These are phyloP conservation scores for Leptothorax acervorum DNA, from an alignment of 2,888 invertebrate species.

Conservation along the genomic window DNA sequence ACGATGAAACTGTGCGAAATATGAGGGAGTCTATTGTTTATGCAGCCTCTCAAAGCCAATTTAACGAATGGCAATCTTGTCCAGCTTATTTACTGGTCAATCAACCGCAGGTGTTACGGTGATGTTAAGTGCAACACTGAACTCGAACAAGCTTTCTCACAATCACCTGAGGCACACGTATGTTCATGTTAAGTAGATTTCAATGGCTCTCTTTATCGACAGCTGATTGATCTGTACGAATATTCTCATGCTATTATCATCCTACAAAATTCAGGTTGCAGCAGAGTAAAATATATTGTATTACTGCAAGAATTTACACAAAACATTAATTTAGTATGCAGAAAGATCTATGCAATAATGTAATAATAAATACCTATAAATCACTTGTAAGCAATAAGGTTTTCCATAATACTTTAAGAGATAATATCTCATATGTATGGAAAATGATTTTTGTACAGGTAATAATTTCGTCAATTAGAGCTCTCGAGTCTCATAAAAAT, in stretches of 20 bases:
- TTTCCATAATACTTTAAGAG: neutral
- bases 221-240: slow-evolving; percentile 24
- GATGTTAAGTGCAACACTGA: slow-evolving; percentile 24
- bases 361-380: neutral
- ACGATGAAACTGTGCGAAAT: neutral
- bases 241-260: slow-evolving; percentile 4
- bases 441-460: neutral
- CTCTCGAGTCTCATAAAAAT: slow-evolving; percentile 1
- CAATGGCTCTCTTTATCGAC: slow-evolving; percentile 8
- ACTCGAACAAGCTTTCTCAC: slow-evolving; percentile 30
- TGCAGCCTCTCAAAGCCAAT: slow-evolving; percentile 11
- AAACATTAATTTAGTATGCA: neutral
- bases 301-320: neutral
- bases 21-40: slow-evolving; percentile 19
- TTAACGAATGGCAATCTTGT: slow-evolving; percentile 28
- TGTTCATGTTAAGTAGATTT: slow-evolving; percentile 26
- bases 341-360: neutral
- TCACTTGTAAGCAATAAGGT: neutral
- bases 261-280: neutral
- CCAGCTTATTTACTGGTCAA: slow-evolving; percentile 28
- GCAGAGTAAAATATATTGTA: neutral
- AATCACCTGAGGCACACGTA: slow-evolving; percentile 6
- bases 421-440: neutral
- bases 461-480: slow-evolving; percentile 7
- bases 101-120: slow-evolving; percentile 40